A percentile compares a stretch with the other conserved stretches of the same genome.
Conservation (phyloP, 1,140 invertebrate species). For the Drosophila pandora region DNA sequence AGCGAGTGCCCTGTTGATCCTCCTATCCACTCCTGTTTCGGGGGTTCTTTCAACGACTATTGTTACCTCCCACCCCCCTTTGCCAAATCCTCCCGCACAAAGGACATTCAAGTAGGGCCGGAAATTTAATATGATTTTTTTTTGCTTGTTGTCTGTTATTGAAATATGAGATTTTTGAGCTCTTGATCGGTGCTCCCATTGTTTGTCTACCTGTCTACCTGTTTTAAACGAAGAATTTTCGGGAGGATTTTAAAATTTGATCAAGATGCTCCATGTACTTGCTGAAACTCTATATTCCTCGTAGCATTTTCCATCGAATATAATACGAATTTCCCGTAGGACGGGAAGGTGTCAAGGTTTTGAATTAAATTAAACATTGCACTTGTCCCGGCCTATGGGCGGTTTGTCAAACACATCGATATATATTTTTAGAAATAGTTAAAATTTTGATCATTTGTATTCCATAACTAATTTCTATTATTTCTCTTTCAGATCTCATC, state of each 20-base stretch:
- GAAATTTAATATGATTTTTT: conserved; percentile 73
- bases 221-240: conserved; percentile 20
- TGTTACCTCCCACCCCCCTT: conserved; percentile 32
- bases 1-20: conserved; percentile 27
- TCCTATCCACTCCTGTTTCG: conserved; percentile 29
- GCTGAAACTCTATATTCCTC: conserved; percentile 56
- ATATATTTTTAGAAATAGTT: background rate
- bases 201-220: conserved; percentile 62
- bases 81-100: conserved; percentile 54
- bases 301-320: conserved; percentile 14
- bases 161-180: conserved; percentile 76
- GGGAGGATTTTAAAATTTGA: conserved; percentile 19
- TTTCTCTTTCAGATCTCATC: conserved; percentile 22
- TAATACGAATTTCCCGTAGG: conserved; percentile 73
- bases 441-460: background rate
- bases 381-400: conserved; percentile 84
- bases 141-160: conserved; percentile 35
- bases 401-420: conserved; percentile 50
- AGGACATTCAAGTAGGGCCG: conserved; percentile 67
- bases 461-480: background rate
- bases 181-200: conserved; percentile 53
- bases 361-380: conserved; percentile 78
- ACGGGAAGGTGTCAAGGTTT: conserved; percentile 84
- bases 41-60: conserved; percentile 56
- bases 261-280: conserved; percentile 53